phyloP scores from a whole-genome alignment of 2,888 invertebrate genomes.

The Eremobia ochroleuca region DNA sequence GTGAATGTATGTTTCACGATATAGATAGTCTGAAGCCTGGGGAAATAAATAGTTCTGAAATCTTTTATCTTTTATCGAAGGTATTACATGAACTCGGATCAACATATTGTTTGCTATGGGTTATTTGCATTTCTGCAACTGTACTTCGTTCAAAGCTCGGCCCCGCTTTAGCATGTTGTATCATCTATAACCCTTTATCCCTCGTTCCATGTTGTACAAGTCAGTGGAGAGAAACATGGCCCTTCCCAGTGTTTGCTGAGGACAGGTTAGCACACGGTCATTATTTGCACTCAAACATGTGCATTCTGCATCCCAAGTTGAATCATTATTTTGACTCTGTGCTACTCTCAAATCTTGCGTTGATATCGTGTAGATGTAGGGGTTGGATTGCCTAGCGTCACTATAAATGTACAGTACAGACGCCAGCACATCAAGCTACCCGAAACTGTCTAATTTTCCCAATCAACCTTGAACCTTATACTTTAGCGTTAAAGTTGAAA shows the following conservation, averaged over 20 bases:
- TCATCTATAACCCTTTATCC: conserved; percentile 40
- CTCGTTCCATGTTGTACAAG: conserved; percentile 31
- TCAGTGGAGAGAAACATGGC: conserved; percentile 51
- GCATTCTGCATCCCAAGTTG: conserved; percentile 4
- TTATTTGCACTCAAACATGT: conserved; percentile 41
- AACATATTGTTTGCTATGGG: not conserved
- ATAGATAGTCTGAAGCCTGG: too few relatives aligned
- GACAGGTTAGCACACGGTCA: conserved; percentile 22
- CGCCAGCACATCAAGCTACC: too few relatives aligned
- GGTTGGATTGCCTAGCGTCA: not conserved
- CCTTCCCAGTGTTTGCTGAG: conserved; percentile 25
- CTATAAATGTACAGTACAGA: not conserved
- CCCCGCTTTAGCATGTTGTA: not conserved
- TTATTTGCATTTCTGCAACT: conserved; percentile 4
- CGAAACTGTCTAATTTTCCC: too few relatives aligned
- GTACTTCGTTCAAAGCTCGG: not conserved
- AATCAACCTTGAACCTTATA: too few relatives aligned
- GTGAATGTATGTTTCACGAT: too few relatives aligned
- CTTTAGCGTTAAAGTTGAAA: too few relatives aligned
- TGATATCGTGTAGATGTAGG: not conserved
- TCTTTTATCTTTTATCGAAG: not conserved
- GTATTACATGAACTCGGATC: not conserved
- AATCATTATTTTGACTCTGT: not conserved
- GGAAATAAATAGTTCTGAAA: not conserved
- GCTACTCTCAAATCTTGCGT: not conserved